These are phyloP conservation scores for Aleiodes leptofemur DNA, from an alignment of 2,888 invertebrate genomes.

Conservation along the genomic window DNA sequence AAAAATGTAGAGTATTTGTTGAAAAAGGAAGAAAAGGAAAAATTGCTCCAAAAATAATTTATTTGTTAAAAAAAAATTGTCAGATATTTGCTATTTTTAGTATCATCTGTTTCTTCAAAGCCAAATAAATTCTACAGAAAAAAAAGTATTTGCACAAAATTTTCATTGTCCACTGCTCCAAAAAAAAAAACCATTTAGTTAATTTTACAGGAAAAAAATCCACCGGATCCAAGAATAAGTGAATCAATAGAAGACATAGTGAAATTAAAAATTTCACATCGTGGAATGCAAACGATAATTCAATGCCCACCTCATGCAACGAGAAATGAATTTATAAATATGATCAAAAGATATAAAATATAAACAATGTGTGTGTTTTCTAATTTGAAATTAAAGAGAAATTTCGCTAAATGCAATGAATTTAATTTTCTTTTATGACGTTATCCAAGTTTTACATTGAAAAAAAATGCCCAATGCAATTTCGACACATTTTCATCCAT, in stretches of 20 bases:
- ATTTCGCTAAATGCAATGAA: background rate
- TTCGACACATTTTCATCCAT: background rate
- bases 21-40: too few species aligned
- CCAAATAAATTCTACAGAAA: background rate
- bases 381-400: background rate
- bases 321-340: slow-evolving; percentile 59
- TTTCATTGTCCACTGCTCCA: background rate
- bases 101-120: background rate
- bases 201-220: slow-evolving; percentile 1
- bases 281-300: slow-evolving; percentile 64
- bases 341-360: slow-evolving; percentile 54
- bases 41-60: too few species aligned
- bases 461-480: too few species aligned
- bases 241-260: slow-evolving; percentile 57
- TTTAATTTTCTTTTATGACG: background rate
- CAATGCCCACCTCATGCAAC: slow-evolving; percentile 56
- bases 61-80: too few species aligned
- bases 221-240: slow-evolving; percentile 56
- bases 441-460: too few species aligned
- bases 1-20: too few species aligned
- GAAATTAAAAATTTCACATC: slow-evolving; percentile 59
- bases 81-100: too few species aligned
- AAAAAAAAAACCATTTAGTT: background rate
- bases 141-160: background rate
- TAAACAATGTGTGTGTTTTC: background rate